phyloP scores from a whole-genome alignment of 2,113 vertebrate genomes.

The Phylloscopus whistleri region DNA sequence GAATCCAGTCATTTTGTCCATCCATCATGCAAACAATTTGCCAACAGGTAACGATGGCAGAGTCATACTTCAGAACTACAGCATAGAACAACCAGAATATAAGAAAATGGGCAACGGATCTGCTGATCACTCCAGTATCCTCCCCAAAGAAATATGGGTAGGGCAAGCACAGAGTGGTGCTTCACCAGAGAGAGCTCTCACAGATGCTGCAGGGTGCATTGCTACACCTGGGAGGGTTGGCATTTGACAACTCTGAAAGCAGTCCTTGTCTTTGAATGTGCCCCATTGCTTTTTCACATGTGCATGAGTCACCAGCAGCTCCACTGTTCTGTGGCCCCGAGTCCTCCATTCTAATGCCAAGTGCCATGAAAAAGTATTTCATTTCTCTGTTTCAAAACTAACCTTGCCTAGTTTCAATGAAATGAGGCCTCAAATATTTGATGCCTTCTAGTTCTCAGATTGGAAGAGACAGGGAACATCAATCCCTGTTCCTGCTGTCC shows the following conservation, averaged over 20 bases:
- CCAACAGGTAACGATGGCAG: neutral
- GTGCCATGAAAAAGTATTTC: neutral
- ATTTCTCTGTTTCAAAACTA: neutral
- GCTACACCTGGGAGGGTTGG: neutral
- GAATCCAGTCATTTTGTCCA: neutral
- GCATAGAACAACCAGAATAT: neutral
- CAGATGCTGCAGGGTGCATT: neutral
- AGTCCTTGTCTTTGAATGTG: neutral
- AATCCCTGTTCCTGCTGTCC: neutral
- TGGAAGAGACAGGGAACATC: neutral
- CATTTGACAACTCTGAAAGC: neutral
- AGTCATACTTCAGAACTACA: neutral
- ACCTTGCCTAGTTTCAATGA: neutral
- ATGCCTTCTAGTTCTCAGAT: neutral
- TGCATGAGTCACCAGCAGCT: neutral
- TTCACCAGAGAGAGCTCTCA: neutral
- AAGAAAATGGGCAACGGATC: neutral
- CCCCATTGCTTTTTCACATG: neutral
- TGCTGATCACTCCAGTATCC: neutral
- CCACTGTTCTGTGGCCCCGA: neutral
- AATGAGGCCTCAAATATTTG: neutral
- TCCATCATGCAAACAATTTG: neutral
- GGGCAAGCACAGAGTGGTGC: rapidly evolving
- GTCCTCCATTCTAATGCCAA: neutral
- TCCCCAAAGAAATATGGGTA: neutral